Conservation (phyloP, 1,140 invertebrate species). For the Drosophila sulfurigaster region DNA sequence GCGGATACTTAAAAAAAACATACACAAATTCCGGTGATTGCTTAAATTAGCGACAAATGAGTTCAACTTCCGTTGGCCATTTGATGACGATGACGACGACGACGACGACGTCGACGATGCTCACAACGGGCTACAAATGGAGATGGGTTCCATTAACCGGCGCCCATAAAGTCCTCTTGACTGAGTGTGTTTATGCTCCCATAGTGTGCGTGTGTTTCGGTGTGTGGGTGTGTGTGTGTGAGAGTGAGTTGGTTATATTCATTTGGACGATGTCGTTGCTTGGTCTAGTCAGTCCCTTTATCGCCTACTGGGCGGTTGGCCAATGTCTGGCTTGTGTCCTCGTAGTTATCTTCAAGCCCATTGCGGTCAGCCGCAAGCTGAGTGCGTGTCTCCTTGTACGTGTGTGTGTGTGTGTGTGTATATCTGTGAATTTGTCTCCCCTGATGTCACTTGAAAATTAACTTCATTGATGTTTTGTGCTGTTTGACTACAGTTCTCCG, state of each 20-base stretch:
- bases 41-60: conserved; percentile 68
- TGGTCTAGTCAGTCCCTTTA: conserved; percentile 8
- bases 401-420: conserved; percentile 14
- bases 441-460: conserved; percentile 65
- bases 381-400: conserved; percentile 19
- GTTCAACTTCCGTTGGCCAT: conserved; percentile 66
- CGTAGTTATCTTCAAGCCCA: conserved; percentile 55
- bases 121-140: conserved; percentile 47
- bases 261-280: conserved; percentile 15
- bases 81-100: conserved; percentile 36
- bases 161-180: conserved; percentile 5
- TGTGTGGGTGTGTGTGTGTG: conserved; percentile 1
- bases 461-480: conserved; percentile 45
- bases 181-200: conserved; percentile 1
- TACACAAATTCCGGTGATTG: conserved; percentile 41
- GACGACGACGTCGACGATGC: conserved; percentile 20
- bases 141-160: conserved; percentile 50
- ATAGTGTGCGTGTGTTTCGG: background rate
- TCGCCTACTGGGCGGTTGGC: conserved; percentile 1
- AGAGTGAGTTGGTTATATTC: conserved; percentile 5
- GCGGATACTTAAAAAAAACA: conserved; percentile 22
- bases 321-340: conserved; percentile 14
- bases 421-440: conserved; percentile 22
- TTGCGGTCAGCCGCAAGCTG: conserved; percentile 65
- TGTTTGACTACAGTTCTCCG: conserved; percentile 41